Conservation (phyloP, 2,113 vertebrate genomes). For the Triplophysa siluroides region DNA sequence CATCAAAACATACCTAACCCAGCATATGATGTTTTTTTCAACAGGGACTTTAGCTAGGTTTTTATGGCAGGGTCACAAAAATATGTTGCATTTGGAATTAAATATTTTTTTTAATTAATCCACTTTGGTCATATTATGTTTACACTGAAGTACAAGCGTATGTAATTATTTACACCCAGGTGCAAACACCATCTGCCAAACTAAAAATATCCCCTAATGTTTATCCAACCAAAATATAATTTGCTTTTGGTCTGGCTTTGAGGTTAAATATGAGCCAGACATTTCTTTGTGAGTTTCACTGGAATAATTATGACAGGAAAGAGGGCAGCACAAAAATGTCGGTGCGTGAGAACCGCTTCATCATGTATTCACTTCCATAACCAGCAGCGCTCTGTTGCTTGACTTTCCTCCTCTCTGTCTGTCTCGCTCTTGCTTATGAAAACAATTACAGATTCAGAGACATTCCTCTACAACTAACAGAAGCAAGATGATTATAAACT, state of each 20-base stretch:
- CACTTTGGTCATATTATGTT: too few species aligned
- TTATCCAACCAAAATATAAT: too few species aligned
- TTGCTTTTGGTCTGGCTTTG: not conserved
- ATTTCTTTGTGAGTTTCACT: not conserved
- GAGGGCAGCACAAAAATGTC: conserved; percentile 27
- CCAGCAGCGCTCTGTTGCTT: conserved; percentile 11
- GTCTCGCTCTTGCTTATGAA: conserved; percentile 50
- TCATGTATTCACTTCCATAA: conserved; percentile 44
- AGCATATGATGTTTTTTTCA: too few species aligned
- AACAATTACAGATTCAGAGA: conserved; percentile 55
- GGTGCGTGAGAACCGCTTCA: conserved; percentile 42
- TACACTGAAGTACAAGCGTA: not conserved
- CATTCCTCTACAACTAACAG: conserved; percentile 57
- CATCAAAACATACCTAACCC: too few species aligned
- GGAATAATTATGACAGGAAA: not conserved
- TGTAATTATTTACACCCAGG: too few species aligned
- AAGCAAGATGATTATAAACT: conserved; percentile 62
- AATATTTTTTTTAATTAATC: too few species aligned
- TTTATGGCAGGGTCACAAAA: too few species aligned
- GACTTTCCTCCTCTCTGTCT: conserved; percentile 53
- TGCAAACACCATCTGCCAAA: too few species aligned
- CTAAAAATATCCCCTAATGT: too few species aligned
- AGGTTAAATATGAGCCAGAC: not conserved
- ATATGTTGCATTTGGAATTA: too few species aligned
- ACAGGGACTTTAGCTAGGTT: too few species aligned